These are phyloP conservation scores for Drosophila arawakana DNA, from an alignment of 1,140 invertebrate species.

Conservation along the genomic window DNA sequence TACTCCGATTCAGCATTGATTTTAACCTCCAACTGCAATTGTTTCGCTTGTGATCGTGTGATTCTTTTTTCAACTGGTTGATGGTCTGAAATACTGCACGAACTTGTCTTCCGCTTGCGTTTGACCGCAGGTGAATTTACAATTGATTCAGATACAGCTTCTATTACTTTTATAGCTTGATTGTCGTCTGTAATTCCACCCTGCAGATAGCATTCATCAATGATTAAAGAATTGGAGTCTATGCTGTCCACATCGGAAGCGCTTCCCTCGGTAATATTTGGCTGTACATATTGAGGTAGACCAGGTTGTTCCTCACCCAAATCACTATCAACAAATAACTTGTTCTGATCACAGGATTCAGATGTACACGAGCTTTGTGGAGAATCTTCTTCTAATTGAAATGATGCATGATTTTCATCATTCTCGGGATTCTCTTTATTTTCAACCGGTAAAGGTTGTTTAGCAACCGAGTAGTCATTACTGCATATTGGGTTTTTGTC, in stretches of 20 bases:
- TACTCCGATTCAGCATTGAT: not conserved
- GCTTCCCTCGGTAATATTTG: not conserved
- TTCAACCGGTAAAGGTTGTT: not conserved
- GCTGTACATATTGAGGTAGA: not conserved
- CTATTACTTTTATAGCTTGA: not conserved
- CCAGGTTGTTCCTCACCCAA: not conserved
- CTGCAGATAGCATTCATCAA: not conserved
- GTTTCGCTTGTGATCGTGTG: conserved; percentile 25
- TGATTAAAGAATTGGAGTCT: not conserved
- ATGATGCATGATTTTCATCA: not conserved
- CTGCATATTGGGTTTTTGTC: not conserved
- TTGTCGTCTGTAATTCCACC: not conserved
- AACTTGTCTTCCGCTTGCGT: conserved; percentile 29
- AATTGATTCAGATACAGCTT: not conserved
- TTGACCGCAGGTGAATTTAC: conserved; percentile 3
- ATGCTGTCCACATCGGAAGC: conserved; percentile 3
- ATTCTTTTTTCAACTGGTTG: conserved; percentile 29
- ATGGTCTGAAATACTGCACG: not conserved
- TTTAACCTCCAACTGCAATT: not conserved
- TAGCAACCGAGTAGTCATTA: conserved; percentile 1
- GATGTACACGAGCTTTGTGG: not conserved
- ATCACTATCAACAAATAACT: not conserved
- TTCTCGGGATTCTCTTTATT: not conserved
- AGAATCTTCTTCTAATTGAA: not conserved
- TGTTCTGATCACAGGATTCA: not conserved